Conservation (phyloP, 1,140 invertebrate species). For the Lepidurus packardi region DNA sequence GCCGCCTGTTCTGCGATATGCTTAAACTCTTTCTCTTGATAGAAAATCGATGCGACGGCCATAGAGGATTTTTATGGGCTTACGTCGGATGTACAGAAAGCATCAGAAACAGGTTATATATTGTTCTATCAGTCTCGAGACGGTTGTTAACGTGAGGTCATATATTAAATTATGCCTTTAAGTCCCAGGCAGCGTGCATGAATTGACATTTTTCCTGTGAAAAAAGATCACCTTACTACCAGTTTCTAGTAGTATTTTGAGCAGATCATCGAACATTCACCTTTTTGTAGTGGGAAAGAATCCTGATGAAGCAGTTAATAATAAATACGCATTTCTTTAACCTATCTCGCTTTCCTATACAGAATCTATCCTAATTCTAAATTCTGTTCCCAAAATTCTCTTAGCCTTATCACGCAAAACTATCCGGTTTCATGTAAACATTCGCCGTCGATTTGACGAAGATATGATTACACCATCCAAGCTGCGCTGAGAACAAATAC, state of each 20-base stretch:
- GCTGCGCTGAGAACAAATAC: neutral
- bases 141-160: slow-evolving; percentile 2
- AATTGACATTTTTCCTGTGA: too few relatives aligned
- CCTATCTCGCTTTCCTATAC: too few relatives aligned
- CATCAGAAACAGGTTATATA: slow-evolving; percentile 98
- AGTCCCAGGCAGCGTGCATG: too few relatives aligned
- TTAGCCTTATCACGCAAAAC: neutral
- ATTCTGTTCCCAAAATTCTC: too few relatives aligned
- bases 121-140: slow-evolving; percentile 98
- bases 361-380: too few relatives aligned
- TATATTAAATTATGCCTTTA: too few relatives aligned
- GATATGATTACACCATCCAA: neutral
- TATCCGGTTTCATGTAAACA: neutral
- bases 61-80: slow-evolving; percentile 99
- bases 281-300: too few relatives aligned
- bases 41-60: slow-evolving; percentile 98
- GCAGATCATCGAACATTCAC: too few relatives aligned
- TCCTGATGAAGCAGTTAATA: too few relatives aligned
- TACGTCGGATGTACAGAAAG: slow-evolving; percentile 96
- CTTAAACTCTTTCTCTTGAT: slow-evolving; percentile 44
- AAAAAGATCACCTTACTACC: too few relatives aligned
- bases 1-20: slow-evolving; percentile 33
- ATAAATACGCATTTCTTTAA: too few relatives aligned
- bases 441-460: neutral
- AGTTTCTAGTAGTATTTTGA: too few relatives aligned